Percentiles rank a stretch among this genome's conserved stretches.
phyloP scores from a whole-genome alignment of 2,113 vertebrate genomes.

The Microcebus jonahi region DNA sequence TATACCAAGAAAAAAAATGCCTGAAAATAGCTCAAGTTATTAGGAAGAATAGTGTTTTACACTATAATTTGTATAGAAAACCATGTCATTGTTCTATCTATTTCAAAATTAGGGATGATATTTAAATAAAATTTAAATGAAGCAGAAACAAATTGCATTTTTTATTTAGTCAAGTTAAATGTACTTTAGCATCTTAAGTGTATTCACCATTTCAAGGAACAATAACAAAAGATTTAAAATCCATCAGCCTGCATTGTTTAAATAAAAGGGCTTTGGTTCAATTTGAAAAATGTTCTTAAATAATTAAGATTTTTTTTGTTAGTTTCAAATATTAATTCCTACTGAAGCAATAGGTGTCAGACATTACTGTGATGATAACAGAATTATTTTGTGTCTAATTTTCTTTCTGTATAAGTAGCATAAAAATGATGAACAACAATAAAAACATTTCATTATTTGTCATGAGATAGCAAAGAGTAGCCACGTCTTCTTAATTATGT shows the following conservation, averaged over 20 bases:
- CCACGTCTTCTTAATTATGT: conserved; percentile 20
- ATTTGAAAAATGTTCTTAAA: not conserved
- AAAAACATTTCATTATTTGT: conserved; percentile 30
- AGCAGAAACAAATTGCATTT: not conserved
- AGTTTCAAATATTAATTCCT: not conserved
- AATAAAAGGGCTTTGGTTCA: not conserved
- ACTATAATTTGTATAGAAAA: not conserved
- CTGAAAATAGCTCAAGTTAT: not conserved
- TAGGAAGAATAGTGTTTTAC: not conserved
- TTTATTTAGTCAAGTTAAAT: not conserved
- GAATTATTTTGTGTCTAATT: not conserved
- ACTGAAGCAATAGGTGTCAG: not conserved
- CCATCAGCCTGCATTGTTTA: not conserved
- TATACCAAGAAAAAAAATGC: not conserved
- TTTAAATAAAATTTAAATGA: not conserved
- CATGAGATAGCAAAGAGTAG: not conserved
- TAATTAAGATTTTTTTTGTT: not conserved
- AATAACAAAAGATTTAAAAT: conserved; percentile 1
- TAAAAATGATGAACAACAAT: not conserved
- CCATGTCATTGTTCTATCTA: not conserved
- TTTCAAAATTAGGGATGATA: not conserved
- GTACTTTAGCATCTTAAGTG: not conserved
- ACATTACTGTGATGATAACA: not conserved
- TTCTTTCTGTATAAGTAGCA: not conserved
- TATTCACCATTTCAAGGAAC: not conserved